Evolutionary conservation across 2,888 invertebrate genomes (phyloP).

Genomic region (Rambutsinella grinnellia): DNA sequence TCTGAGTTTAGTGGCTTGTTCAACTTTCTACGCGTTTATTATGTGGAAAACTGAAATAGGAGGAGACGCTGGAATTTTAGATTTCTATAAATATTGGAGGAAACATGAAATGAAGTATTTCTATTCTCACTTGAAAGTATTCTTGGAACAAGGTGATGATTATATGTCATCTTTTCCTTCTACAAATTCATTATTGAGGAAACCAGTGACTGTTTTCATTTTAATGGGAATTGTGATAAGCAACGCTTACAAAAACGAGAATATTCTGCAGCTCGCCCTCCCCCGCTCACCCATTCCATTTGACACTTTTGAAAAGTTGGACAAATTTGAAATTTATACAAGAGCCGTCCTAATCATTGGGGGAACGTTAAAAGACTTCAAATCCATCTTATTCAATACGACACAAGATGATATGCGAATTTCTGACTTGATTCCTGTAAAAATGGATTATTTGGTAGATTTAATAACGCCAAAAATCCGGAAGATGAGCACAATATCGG

Average conservation of each 20-base stretch:
- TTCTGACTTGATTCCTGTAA: background rate
- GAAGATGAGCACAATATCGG: background rate
- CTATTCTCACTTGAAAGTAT: slow-evolving; percentile 8
- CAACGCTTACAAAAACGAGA: slow-evolving; percentile 25
- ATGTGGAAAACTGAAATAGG: no score
- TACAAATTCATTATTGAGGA: background rate
- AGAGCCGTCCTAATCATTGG: background rate
- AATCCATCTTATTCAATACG: background rate
- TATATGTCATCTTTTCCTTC: background rate
- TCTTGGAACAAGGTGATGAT: slow-evolving; percentile 22
- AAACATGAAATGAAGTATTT: no score
- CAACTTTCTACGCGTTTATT: no score
- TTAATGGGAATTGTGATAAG: slow-evolving; percentile 10
- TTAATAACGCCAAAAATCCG: no score
- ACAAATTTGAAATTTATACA: slow-evolving; percentile 5
- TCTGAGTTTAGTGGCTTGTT: no score
- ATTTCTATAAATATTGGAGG: no score
- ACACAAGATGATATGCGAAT: no score
- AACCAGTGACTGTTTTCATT: background rate
- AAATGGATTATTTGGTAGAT: background rate
- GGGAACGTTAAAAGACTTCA: background rate
- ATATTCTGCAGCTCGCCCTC: slow-evolving; percentile 16
- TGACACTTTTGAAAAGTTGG: background rate
- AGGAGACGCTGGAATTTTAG: no score
- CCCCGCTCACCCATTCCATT: background rate